Evolutionary conservation across 2,888 invertebrate species (phyloP).

Genomic region (Rhabditoides inermis): DNA sequence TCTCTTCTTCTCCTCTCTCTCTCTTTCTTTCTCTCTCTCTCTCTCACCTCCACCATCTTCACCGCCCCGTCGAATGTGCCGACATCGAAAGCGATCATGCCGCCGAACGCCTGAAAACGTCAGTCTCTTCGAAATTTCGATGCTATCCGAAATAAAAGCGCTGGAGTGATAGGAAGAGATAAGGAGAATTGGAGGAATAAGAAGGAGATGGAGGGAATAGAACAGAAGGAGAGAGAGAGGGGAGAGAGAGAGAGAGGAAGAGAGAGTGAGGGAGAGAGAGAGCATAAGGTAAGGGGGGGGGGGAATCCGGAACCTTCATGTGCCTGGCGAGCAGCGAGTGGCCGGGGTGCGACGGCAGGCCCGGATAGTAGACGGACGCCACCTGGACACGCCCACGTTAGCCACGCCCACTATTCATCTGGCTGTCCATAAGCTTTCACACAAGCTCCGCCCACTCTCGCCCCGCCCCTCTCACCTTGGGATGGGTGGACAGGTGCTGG

Average conservation of each 20-base stretch:
- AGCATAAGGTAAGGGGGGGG: too few relatives aligned
- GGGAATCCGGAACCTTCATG: too few relatives aligned
- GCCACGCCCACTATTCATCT: not conserved
- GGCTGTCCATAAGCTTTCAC: not conserved
- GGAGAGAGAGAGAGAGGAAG: too few relatives aligned
- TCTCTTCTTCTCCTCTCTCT: slow-evolving; percentile 20
- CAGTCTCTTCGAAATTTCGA: too few relatives aligned
- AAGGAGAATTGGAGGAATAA: too few relatives aligned
- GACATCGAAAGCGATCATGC: slow-evolving; percentile 38
- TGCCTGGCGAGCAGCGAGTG: too few relatives aligned
- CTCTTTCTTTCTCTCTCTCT: slow-evolving; percentile 2
- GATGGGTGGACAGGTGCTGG: slow-evolving; percentile 22
- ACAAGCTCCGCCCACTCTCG: not conserved
- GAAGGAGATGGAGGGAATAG: too few relatives aligned
- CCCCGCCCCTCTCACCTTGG: slow-evolving; percentile 10
- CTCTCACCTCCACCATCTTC: slow-evolving; percentile 19
- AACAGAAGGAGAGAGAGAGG: too few relatives aligned
- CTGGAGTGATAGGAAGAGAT: too few relatives aligned
- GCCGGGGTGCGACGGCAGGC: slow-evolving; percentile 30
- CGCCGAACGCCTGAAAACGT: too few relatives aligned
- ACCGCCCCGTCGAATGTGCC: slow-evolving; percentile 22
- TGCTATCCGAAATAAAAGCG: too few relatives aligned
- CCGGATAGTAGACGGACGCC: slow-evolving; percentile 28
- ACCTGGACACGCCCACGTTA: slow-evolving; percentile 11
- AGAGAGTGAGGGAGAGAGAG: too few relatives aligned